phyloP scores from a whole-genome alignment of 2,113 vertebrate genomes.

The Egretta garzetta region DNA sequence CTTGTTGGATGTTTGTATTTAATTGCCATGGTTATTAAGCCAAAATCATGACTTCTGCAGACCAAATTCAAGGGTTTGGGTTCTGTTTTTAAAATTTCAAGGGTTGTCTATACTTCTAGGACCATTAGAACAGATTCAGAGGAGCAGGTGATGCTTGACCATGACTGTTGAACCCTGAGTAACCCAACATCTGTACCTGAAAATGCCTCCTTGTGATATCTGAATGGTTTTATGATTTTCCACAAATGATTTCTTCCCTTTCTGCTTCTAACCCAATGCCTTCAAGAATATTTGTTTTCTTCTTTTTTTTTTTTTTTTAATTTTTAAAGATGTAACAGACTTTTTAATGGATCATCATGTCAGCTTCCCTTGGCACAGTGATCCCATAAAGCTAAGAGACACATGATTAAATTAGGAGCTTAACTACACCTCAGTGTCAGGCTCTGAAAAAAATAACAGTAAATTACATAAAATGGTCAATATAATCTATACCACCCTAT shows the following conservation, averaged over 20 bases:
- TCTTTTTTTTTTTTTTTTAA: background rate
- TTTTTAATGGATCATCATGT: background rate
- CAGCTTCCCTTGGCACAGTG: background rate
- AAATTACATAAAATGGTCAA: slow-evolving; percentile 40
- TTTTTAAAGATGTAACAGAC: background rate
- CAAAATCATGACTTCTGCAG: background rate
- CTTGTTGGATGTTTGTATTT: background rate
- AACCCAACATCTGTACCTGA: background rate
- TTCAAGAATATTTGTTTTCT: background rate
- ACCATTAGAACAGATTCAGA: background rate
- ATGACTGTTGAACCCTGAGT: background rate
- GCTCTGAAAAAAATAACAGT: slow-evolving; percentile 9
- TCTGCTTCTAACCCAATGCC: background rate
- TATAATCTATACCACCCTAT: slow-evolving; percentile 20
- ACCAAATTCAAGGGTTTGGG: background rate
- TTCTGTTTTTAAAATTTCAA: background rate
- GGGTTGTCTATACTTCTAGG: background rate
- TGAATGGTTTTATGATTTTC: background rate
- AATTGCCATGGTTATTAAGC: background rate
- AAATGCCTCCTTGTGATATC: background rate
- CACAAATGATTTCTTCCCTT: background rate
- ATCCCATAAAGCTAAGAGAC: slow-evolving; percentile 38
- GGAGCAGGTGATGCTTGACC: background rate
- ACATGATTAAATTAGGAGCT: slow-evolving; percentile 51
- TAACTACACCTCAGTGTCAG: slow-evolving; percentile 25